phyloP scores from a whole-genome alignment of 2,113 vertebrate genomes.

The Tachycineta bicolor region DNA sequence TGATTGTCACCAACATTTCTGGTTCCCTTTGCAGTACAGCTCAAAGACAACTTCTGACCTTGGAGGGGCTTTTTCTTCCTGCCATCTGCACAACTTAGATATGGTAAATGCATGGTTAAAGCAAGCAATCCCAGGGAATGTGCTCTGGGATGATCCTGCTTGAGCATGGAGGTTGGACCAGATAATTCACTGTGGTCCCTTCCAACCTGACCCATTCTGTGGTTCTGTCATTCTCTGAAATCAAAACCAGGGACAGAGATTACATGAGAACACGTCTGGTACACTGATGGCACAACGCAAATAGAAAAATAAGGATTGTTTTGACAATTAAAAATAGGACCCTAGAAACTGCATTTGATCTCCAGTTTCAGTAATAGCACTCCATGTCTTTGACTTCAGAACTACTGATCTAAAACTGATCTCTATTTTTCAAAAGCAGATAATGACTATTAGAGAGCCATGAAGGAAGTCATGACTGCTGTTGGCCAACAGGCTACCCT shows the following conservation, averaged over 20 bases:
- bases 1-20: neutral
- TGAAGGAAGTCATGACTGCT: neutral
- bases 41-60: neutral
- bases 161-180: neutral
- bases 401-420: neutral
- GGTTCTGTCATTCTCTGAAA: neutral
- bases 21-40: neutral
- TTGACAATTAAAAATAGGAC: neutral
- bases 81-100: neutral
- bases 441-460: neutral
- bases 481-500: neutral
- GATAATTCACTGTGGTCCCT: neutral
- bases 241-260: neutral
- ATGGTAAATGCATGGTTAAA: neutral
- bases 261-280: neutral
- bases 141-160: neutral
- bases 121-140: neutral
- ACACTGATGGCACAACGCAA: neutral
- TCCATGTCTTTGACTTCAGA: neutral
- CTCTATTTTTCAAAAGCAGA: neutral
- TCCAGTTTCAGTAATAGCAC: neutral
- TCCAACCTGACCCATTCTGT: neutral
- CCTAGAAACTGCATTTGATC: neutral
- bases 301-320: neutral
- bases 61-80: neutral